Conservation (phyloP, 2,888 invertebrate species). For the Halictus ligatus region DNA sequence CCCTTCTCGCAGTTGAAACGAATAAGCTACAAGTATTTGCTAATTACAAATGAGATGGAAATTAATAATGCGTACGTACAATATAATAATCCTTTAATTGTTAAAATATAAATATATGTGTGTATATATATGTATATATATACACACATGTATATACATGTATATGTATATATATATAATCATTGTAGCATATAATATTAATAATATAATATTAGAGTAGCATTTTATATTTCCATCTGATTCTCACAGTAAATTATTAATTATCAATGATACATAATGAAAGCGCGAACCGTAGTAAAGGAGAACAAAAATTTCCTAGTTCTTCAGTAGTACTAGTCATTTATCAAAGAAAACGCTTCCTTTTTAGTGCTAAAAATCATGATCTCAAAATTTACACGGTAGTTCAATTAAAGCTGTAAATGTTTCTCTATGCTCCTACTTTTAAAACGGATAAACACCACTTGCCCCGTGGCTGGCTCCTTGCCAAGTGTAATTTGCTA, state of each 20-base stretch:
- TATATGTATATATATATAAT: conserved; percentile 81
- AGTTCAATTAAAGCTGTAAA: conserved; percentile 72
- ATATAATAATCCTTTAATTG: conserved; percentile 81
- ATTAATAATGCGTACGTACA: conserved; percentile 69
- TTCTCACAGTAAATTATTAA: conserved; percentile 66
- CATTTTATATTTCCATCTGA: conserved; percentile 68
- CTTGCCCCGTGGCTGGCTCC: conserved; percentile 48
- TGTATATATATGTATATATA: conserved; percentile 67
- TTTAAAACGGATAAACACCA: conserved; percentile 65
- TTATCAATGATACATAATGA: conserved; percentile 65
- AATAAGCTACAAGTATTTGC: conserved; percentile 48
- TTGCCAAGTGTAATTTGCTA: conserved; percentile 63
- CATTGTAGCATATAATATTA: conserved; percentile 74
- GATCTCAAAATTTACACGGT: conserved; percentile 66
- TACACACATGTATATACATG: neutral
- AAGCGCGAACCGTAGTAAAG: conserved; percentile 44
- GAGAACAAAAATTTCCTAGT: conserved; percentile 50
- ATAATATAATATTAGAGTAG: conserved; percentile 77
- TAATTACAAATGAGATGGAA: conserved; percentile 59
- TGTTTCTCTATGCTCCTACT: conserved; percentile 68
- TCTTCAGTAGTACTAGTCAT: conserved; percentile 40
- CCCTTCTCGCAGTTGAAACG: conserved; percentile 34
- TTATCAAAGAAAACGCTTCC: conserved; percentile 53
- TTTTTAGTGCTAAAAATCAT: conserved; percentile 53
- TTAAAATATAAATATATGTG: conserved; percentile 82